Evolutionary conservation across 2,113 vertebrate genomes (phyloP).

Genomic region (Calonectris borealis): DNA sequence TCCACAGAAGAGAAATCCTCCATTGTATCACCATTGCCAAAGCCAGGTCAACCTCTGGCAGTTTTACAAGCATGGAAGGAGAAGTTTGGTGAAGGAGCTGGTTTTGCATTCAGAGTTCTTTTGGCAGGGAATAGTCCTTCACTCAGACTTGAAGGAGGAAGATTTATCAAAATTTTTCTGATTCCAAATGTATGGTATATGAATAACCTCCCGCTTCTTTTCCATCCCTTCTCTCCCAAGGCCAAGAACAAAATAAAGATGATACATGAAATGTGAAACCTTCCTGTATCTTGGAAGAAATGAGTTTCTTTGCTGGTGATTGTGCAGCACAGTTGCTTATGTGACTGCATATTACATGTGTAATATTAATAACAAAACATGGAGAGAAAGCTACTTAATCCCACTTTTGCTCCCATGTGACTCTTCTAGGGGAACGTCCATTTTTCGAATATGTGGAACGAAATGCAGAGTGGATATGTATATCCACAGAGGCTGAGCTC

Average conservation of each 20-base stretch:
- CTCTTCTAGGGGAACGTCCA: neutral
- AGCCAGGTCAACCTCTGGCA: neutral
- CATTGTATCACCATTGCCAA: neutral
- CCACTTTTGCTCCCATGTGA: slow-evolving; percentile 12
- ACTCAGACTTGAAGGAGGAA: neutral
- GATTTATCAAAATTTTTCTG: neutral
- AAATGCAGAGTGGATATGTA: slow-evolving; percentile 25
- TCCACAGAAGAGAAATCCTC: neutral
- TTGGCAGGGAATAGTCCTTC: neutral
- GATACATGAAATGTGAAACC: neutral
- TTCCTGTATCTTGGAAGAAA: slow-evolving; percentile 8
- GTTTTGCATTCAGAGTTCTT: neutral
- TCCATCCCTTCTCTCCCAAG: neutral
- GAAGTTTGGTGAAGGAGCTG: neutral
- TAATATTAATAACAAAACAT: slow-evolving; percentile 28
- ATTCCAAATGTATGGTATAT: neutral
- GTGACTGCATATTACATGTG: slow-evolving; percentile 10
- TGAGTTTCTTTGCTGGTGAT: neutral
- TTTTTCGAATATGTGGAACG: slow-evolving; percentile 22
- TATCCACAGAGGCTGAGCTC: slow-evolving; percentile 12
- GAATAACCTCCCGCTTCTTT: neutral
- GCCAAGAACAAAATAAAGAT: neutral
- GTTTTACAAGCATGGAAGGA: neutral
- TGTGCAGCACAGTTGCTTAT: slow-evolving; percentile 15
- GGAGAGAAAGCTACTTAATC: slow-evolving; percentile 46